Conservation (phyloP, 2,797 vertebrate species). For the Argentina silus region DNA sequence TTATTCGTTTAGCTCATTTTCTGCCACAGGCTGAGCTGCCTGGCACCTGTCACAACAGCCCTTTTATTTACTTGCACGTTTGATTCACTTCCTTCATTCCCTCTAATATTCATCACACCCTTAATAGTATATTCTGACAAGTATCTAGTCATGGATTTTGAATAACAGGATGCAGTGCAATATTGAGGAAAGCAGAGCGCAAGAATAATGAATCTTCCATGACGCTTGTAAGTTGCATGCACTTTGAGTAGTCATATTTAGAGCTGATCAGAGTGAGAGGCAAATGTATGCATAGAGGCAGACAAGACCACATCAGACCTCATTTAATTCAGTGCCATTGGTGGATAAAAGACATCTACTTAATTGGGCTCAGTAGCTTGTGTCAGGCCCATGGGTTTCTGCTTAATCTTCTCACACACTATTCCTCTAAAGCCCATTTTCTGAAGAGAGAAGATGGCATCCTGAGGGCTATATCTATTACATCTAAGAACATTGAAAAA, state of each 20-base stretch:
- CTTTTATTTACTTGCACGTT: slow-evolving; percentile 12
- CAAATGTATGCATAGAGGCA: slow-evolving; percentile 65
- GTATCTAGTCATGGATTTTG: slow-evolving; percentile 18
- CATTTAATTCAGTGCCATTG: slow-evolving; percentile 65
- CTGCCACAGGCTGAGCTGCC: slow-evolving; percentile 5
- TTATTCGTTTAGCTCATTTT: slow-evolving; percentile 33
- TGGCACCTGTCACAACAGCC: neutral
- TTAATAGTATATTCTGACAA: slow-evolving; percentile 29
- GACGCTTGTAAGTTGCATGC: slow-evolving; percentile 14
- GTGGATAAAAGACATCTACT: slow-evolving; percentile 59
- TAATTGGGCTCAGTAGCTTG: slow-evolving; percentile 72
- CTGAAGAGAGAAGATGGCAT: slow-evolving; percentile 44
- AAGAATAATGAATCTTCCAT: slow-evolving; percentile 21
- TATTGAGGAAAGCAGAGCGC: slow-evolving; percentile 19
- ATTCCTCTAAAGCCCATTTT: slow-evolving; percentile 53
- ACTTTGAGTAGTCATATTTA: slow-evolving; percentile 33
- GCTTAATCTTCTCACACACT: slow-evolving; percentile 60
- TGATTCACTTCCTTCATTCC: slow-evolving; percentile 7
- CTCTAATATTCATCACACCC: slow-evolving; percentile 37
- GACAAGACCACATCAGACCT: slow-evolving; percentile 65
- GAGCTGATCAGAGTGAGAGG: slow-evolving; percentile 58
- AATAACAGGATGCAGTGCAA: slow-evolving; percentile 31
- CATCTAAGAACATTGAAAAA: slow-evolving; percentile 18
- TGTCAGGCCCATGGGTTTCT: slow-evolving; percentile 71
- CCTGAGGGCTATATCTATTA: slow-evolving; percentile 22